Base-by-base conservation (phyloP, 1,140 invertebrate genomes). In the Phymastichus coffea region DNA sequence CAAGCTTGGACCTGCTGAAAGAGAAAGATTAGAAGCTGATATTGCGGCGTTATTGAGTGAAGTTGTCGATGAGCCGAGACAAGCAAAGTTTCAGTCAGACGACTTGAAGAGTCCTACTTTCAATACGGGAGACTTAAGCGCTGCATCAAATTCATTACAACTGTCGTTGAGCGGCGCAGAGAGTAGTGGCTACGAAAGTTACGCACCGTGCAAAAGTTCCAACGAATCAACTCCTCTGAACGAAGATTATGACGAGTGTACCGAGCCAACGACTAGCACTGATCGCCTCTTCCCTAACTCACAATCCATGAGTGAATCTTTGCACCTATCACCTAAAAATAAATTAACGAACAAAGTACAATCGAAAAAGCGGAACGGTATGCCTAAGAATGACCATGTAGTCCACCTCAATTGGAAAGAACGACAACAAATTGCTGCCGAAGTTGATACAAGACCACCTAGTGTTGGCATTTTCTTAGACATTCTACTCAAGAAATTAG, bases 151-250 rank as follows among this genome's bases (percentile, higher is more conserved):
- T 67, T 69, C 4, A 70, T 58, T 47, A 67, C 70, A n/a, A 57
- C 84, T 86, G 40, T 93, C 90, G 0, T 81, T 88, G 15, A 57
- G 37, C 23, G 60, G 53, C 14, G 89, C 88, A 3, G 89, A 92
- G 61, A 92, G 89, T 63, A 92, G 90, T 72, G 91, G 90, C 25
- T 93, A 93, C 66, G 90, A 93, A 67, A 93, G 90, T 68, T 88
- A 92, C 65, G 88, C 85, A 59, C 52, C 35, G 4, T 87, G 86
- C 65, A 87, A 86, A 65, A 80, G 75, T 43, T 78, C 77, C 0
- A 63, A 67, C 2, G 75, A 80, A 46, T 74, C 72, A 4, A 78
- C 77, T 1, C 78, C 73, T 3, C 65, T 75, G 1, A 75, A 59
- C 56, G 63, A 73, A 23, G 67, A 73, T 44, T 73, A 82, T 0